phyloP scores from a whole-genome alignment of 30 jellyfish, hydroid and myxozoan species.

The Phacellophora camtschatica region DNA sequence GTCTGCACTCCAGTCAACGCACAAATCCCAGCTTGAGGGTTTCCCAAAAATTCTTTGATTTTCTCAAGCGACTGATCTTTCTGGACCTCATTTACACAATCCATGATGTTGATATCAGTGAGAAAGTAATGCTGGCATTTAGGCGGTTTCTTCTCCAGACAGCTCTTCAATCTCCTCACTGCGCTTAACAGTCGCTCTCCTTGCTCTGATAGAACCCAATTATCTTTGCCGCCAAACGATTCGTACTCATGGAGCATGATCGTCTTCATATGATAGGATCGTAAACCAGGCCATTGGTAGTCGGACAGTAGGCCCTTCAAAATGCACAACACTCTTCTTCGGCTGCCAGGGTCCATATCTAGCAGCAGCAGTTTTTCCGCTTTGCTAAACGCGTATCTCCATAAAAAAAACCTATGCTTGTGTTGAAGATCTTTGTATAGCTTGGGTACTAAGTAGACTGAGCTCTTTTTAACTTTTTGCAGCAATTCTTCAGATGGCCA shows the following conservation, averaged over 20 bases:
- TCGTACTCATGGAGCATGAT: slow-evolving; percentile 51
- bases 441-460: slow-evolving; percentile 58
- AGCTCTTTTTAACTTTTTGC: not conserved
- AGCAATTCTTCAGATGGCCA: slow-evolving; percentile 65
- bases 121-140: slow-evolving; percentile 11
- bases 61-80: not conserved
- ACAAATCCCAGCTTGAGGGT: not conserved
- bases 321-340: slow-evolving; percentile 52
- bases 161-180: not conserved
- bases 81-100: slow-evolving; percentile 17
- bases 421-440: slow-evolving; percentile 5
- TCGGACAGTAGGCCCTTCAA: slow-evolving; percentile 44
- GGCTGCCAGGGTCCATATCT: slow-evolving; percentile 34
- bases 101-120: slow-evolving; percentile 9
- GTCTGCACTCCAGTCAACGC: not conserved
- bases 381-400: slow-evolving; percentile 61
- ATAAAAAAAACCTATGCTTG: slow-evolving; percentile 12
- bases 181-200: slow-evolving; percentile 22
- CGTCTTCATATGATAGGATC: slow-evolving; percentile 67
- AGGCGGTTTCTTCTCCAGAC: not conserved
- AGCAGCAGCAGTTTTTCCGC: slow-evolving; percentile 47
- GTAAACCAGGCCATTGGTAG: slow-evolving; percentile 46
- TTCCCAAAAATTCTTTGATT: not conserved
- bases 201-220: slow-evolving; percentile 15
- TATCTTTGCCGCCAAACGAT: slow-evolving; percentile 21